Evolutionary conservation across 2,888 invertebrate species (phyloP).

Genomic region (Thumatha senex): DNA sequence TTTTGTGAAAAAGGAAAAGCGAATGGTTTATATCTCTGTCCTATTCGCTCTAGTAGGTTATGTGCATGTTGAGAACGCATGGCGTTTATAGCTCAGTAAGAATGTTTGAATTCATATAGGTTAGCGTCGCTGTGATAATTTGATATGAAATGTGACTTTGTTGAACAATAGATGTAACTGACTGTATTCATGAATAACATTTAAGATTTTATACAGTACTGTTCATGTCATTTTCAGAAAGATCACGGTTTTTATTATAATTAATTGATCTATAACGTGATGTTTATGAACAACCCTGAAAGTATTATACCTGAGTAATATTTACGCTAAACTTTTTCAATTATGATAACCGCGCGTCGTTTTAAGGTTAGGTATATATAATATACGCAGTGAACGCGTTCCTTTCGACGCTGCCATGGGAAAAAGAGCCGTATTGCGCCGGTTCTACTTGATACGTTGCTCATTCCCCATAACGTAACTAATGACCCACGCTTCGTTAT

Average conservation of each 20-base stretch:
- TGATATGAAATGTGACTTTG: constrained; percentile 22
- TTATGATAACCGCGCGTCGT: constrained; percentile 18
- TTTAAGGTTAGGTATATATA: constrained; percentile 47
- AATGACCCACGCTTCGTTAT: constrained; percentile 78
- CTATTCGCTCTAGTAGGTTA: constrained; percentile 49
- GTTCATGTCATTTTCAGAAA: no score
- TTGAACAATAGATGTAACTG: no score
- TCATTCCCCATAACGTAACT: constrained; percentile 61
- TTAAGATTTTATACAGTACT: no score
- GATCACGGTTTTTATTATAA: no score
- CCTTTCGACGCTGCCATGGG: constrained; percentile 64
- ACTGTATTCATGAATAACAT: no score
- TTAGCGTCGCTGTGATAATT: constrained; percentile 21
- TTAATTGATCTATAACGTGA: not conserved
- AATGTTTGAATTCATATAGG: constrained; percentile 22
- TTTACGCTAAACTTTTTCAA: constrained; percentile 42
- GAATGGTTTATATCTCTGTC: constrained; percentile 44
- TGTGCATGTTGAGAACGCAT: constrained; percentile 44
- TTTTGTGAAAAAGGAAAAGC: constrained; percentile 27
- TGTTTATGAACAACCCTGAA: constrained; percentile 13
- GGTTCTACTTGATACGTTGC: constrained; percentile 63
- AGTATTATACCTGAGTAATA: no score
- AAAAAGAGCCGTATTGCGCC: constrained; percentile 68
- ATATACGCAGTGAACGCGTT: constrained; percentile 73
- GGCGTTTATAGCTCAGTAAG: constrained; percentile 29